Evolutionary conservation across 2,797 vertebrate genomes (phyloP), one percentile per base, ranked within the genome.

Genomic region (Malacoctenus gilli): DNA sequence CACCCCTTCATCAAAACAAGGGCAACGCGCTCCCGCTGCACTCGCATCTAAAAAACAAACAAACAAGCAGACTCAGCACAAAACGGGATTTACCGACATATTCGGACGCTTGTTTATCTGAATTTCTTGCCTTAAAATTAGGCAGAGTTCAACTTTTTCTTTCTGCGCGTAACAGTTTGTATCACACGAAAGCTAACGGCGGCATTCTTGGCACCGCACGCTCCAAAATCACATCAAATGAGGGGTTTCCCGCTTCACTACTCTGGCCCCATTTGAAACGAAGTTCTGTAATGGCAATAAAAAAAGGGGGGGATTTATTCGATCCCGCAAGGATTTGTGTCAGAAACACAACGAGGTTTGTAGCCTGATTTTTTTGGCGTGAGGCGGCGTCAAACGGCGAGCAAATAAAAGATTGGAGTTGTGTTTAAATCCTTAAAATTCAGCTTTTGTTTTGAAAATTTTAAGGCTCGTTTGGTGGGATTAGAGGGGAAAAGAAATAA

Each of bases 1-100:
- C 87, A 82, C 37, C 65, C n/a, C 75, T 73, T 71, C 75, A 42
- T 80, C 71, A 79, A 83, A 87, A 82, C 76, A 74, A 15, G 39
- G 11, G 48, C 64, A 72, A 78, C 68, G 69, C n/a, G 50, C 54
- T 62, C 20, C 2, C 3, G 11, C 42, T 34, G 22, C 2, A 42
- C 25, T 12, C 4, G 10, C 34, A 31, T 37, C 8, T 38, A 50
- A 21, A 12, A 13, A 14, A 2, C 6, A 16, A 31, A 49, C 53
- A 36, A 5, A 42, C 25, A 28, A 5, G 6, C 25, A 9, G 25
- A n/a, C n/a, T n/a, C n/a, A 10, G 48, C 41, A 46, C 42, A 34
- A 49, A 49, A 25, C 37, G 6, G 8, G 34, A 11, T 14, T 3
- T 13, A 13, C 8, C 13, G 35, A 31, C 15, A 35, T 37, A 3